phyloP scores from a whole-genome alignment of 2,888 invertebrate species.

The Monopis laevigella region DNA sequence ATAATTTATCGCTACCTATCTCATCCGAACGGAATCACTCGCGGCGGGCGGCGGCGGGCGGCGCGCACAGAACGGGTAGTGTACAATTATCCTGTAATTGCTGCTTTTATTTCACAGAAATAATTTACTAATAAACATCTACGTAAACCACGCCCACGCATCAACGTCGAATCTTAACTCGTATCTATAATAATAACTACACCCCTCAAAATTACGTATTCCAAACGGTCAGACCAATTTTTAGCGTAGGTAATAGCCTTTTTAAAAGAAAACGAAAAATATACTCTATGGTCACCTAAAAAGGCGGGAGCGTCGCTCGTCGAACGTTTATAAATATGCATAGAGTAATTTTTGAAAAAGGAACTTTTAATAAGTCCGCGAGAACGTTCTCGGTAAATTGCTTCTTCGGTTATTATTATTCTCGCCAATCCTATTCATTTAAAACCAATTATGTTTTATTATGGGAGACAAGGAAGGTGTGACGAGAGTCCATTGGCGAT shows the following conservation, averaged over 20 bases:
- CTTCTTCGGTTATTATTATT: slow-evolving; percentile 40
- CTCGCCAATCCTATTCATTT: slow-evolving; percentile 62
- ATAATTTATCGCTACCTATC: slow-evolving; percentile 9
- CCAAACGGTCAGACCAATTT: slow-evolving; percentile 3
- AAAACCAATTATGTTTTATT: slow-evolving; percentile 65
- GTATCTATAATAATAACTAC: no score
- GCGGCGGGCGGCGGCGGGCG: slow-evolving; percentile 8
- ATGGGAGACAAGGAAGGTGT: slow-evolving; percentile 36
- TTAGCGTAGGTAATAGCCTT: slow-evolving; percentile 3
- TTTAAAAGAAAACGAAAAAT: slow-evolving; percentile 10
- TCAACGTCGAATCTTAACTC: slow-evolving; percentile 21
- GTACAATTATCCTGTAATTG: slow-evolving; percentile 34
- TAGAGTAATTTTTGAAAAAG: slow-evolving; percentile 42
- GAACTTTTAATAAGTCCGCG: slow-evolving; percentile 34
- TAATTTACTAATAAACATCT: slow-evolving; percentile 32
- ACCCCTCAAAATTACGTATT: slow-evolving; percentile 12
- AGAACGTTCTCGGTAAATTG: slow-evolving; percentile 41
- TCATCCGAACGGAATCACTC: slow-evolving; percentile 6
- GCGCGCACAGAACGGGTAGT: no score
- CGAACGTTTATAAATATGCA: slow-evolving; percentile 42
- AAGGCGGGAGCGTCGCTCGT: slow-evolving; percentile 18
- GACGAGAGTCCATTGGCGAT: slow-evolving; percentile 21
- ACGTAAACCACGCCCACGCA: slow-evolving; percentile 26
- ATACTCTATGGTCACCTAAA: slow-evolving; percentile 25
- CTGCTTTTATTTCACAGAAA: slow-evolving; percentile 32